These are phyloP conservation scores for Heteractis magnifica DNA, from an alignment of 92 coral and sea anemone genomes.

Conservation along the genomic window DNA sequence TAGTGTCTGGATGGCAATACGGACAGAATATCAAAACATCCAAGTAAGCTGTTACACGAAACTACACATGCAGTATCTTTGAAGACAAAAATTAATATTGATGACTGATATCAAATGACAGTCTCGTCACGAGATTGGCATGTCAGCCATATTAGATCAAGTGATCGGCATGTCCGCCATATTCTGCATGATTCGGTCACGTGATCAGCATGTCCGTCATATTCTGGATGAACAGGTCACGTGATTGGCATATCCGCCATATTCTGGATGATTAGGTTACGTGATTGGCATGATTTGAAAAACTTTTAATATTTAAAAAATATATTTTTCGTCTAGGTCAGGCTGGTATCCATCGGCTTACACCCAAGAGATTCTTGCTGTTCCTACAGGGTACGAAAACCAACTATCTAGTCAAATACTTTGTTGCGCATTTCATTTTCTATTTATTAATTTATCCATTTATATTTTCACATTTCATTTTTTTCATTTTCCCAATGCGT, in stretches of 20 bases:
- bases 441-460: no score
- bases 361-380: slow-evolving; percentile 72
- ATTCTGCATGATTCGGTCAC: no score
- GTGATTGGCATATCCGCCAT: not conserved
- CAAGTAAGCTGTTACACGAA: slow-evolving; percentile 46
- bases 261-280: not conserved
- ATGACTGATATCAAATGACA: no score
- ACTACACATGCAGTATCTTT: no score
- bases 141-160: no score
- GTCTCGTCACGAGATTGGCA: no score
- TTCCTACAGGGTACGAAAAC: slow-evolving; percentile 62
- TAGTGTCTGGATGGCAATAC: slow-evolving; percentile 98
- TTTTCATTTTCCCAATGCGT: not conserved
- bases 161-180: no score
- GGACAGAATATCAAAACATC: slow-evolving; percentile 81
- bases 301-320: not conserved
- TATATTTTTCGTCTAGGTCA: slow-evolving; percentile 42
- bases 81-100: no score
- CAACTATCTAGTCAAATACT: not conserved
- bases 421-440: not conserved
- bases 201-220: not conserved
- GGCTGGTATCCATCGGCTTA: slow-evolving; percentile 90
- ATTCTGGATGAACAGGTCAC: not conserved
- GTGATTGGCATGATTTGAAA: not conserved
- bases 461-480: not conserved